These are phyloP conservation scores for Aldrovandia affinis DNA, from an alignment of 2,797 vertebrate species.

Conservation along the genomic window DNA sequence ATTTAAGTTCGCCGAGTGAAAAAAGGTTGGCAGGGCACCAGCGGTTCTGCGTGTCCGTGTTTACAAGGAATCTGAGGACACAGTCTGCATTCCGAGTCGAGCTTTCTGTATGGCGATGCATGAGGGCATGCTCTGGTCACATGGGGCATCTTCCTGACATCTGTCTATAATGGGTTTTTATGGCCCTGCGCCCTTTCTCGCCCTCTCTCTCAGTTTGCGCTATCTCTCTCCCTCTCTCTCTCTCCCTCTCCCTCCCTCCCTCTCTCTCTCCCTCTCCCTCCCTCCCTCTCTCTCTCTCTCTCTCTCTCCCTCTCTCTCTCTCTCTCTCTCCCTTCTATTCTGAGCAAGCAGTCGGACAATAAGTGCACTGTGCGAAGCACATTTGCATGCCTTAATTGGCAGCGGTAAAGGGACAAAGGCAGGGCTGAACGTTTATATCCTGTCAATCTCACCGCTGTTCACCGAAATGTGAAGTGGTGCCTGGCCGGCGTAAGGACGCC, in stretches of 20 bases:
- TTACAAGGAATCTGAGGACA: not conserved
- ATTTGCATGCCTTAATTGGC: constrained; percentile 3
- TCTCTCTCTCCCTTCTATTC: not conserved
- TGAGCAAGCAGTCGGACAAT: not conserved
- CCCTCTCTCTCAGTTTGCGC: too few species aligned
- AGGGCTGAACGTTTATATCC: not conserved
- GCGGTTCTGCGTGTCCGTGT: not conserved
- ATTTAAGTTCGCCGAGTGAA: not conserved
- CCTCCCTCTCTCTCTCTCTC: not conserved
- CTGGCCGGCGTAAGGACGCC: not conserved
- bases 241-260: not conserved
- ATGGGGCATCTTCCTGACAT: not conserved
- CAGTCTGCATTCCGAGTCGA: not conserved
- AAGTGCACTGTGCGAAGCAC: not conserved
- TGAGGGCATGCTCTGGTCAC: not conserved
- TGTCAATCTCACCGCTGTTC: not conserved
- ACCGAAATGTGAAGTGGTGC: not conserved
- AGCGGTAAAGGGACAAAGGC: not conserved
- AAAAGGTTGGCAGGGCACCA: not conserved
- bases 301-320: not conserved
- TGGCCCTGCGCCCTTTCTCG: not conserved
- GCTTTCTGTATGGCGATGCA: not conserved
- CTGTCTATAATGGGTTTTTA: not conserved
- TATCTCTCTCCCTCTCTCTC: not conserved
- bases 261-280: constrained; percentile 3